These are phyloP conservation scores for Coranthus polyacanthus DNA, from an alignment of 2,797 vertebrate genomes.

Conservation along the genomic window DNA sequence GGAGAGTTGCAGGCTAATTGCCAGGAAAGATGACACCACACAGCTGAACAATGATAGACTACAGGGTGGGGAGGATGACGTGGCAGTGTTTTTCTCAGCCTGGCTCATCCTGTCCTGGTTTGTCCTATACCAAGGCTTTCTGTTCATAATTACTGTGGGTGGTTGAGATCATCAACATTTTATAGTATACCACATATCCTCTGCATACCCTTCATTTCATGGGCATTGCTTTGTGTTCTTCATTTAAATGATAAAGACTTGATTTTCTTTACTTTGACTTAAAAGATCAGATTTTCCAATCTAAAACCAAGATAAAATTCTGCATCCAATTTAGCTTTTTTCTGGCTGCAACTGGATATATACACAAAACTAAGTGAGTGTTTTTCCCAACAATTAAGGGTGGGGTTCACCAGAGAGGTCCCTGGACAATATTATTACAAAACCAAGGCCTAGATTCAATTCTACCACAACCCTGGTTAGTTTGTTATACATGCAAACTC, in stretches of 20 bases:
- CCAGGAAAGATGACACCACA: conserved; percentile 54
- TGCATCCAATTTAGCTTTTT: not conserved
- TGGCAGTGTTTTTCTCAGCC: conserved; percentile 19
- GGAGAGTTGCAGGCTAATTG: conserved; percentile 42
- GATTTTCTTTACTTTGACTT: too few relatives aligned
- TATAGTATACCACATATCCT: conserved; percentile 1
- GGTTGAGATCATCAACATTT: conserved; percentile 15
- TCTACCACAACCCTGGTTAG: too few relatives aligned
- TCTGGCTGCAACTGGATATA: not conserved
- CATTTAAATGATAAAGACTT: too few relatives aligned
- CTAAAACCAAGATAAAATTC: too few relatives aligned
- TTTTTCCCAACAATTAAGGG: not conserved
- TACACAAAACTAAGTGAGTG: not conserved
- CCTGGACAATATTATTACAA: not conserved
- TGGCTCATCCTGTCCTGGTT: conserved; percentile 21
- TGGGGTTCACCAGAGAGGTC: not conserved
- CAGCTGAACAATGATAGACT: conserved; percentile 62
- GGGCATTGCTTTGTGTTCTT: conserved; percentile 25
- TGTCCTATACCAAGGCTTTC: conserved; percentile 12
- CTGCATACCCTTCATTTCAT: conserved; percentile 12
- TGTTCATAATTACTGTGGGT: conserved; percentile 15
- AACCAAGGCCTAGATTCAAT: too few relatives aligned
- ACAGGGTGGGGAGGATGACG: conserved; percentile 44
- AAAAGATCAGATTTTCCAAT: too few relatives aligned
- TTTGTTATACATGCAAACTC: too few relatives aligned